phyloP scores from a whole-genome alignment of 2,113 vertebrate species.

The human (Homo sapiens) region DNA sequence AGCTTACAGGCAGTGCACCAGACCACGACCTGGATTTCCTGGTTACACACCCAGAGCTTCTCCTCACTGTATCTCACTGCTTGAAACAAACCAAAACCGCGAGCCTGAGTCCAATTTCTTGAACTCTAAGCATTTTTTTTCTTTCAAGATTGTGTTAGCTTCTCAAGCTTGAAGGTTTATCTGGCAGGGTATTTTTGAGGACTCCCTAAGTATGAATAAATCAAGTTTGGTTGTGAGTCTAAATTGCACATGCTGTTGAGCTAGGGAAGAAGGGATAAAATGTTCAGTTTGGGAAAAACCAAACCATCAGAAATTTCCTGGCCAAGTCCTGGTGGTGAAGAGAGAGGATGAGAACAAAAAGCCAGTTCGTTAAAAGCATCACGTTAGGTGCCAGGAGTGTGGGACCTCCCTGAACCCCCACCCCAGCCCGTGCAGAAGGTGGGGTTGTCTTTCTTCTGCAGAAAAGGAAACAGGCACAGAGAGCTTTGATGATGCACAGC shows the following conservation, averaged over 20 bases:
- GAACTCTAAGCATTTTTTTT: not conserved
- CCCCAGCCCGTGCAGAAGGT: not conserved
- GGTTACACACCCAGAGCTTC: not conserved
- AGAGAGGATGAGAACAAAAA: not conserved
- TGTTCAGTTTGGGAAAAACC: not conserved
- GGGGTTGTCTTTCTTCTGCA: not conserved
- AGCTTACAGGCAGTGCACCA: not conserved
- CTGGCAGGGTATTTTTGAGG: not conserved
- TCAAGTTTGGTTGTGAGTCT: not conserved
- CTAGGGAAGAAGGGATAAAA: not conserved
- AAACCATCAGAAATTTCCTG: not conserved
- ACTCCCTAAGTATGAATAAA: not conserved
- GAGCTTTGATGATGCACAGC: too few relatives aligned
- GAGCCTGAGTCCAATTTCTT: not conserved
- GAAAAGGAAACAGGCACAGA: not conserved
- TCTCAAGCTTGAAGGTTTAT: not conserved
- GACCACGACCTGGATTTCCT: not conserved
- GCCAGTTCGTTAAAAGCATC: fast-evolving
- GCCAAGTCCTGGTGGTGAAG: not conserved
- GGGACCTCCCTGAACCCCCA: not conserved
- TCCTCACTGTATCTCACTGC: not conserved
- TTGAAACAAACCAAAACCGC: not conserved
- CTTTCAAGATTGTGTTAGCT: not conserved
- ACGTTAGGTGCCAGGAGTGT: fast-evolving
- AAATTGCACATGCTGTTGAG: not conserved